phyloP scores from a whole-genome alignment of 2,888 invertebrate genomes.

The Acronicta aceris region DNA sequence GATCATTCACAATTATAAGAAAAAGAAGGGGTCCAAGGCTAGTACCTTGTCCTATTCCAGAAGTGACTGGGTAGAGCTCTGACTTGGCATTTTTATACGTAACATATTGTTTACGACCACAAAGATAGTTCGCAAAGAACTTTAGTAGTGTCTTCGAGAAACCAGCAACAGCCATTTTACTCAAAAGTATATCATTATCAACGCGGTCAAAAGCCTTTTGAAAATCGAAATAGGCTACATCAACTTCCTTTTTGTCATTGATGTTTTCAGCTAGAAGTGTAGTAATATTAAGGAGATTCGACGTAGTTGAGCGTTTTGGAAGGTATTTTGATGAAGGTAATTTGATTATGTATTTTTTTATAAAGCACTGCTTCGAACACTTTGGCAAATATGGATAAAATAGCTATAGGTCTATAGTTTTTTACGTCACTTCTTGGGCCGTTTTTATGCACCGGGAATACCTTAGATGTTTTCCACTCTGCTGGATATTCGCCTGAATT shows the following conservation, averaged over 20 bases:
- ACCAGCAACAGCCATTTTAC: not conserved
- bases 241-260: not conserved
- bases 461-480: conserved; percentile 4
- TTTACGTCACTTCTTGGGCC: not conserved
- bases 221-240: too few species aligned
- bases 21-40: conserved; percentile 3
- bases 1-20: conserved; percentile 2
- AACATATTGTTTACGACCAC: not conserved
- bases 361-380: not conserved
- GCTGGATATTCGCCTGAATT: not conserved
- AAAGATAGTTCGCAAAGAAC: conserved; percentile 1
- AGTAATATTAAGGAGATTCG: conserved; percentile 3
- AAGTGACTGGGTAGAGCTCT: not conserved
- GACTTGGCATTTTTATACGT: not conserved
- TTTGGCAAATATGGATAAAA: conserved; percentile 1
- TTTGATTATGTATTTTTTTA: not conserved
- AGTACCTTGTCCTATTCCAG: conserved; percentile 8
- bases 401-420: conserved; percentile 2
- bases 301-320: conserved; percentile 1
- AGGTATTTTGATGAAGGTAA: too few species aligned
- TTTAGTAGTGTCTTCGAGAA: not conserved
- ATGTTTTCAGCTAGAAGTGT: not conserved
- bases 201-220: not conserved
- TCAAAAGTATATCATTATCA: not conserved
- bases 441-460: not conserved